These are phyloP conservation scores for Actinemys pallida DNA, from an alignment of 2,113 vertebrate genomes.

Conservation along the genomic window DNA sequence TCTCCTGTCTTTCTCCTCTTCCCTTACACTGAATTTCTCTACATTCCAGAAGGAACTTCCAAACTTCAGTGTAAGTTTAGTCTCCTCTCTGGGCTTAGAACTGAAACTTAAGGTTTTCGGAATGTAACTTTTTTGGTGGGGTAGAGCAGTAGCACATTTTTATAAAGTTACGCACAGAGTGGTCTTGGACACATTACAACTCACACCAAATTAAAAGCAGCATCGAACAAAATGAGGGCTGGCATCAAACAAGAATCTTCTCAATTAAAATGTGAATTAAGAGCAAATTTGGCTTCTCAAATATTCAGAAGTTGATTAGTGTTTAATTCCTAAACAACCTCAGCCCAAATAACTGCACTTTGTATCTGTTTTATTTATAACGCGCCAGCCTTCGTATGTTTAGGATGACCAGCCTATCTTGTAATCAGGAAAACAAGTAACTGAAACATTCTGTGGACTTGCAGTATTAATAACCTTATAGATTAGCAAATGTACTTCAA, in stretches of 20 bases:
- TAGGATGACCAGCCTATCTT: not conserved
- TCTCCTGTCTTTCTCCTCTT: not conserved
- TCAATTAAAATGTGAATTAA: not conserved
- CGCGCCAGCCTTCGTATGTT: not conserved
- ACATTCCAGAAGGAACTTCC: accelerated
- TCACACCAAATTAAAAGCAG: not conserved
- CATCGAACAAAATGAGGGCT: not conserved
- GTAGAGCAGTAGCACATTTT: not conserved
- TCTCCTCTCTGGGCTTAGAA: accelerated
- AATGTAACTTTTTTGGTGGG: not conserved
- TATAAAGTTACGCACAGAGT: not conserved
- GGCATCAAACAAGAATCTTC: too few relatives aligned
- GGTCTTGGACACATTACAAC: not conserved
- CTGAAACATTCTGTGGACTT: not conserved
- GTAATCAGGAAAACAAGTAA: not conserved
- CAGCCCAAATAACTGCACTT: not conserved
- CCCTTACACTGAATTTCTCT: not conserved
- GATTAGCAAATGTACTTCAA: not conserved
- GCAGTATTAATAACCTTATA: not conserved
- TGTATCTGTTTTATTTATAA: not conserved
- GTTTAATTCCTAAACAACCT: not conserved
- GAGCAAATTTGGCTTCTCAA: not conserved
- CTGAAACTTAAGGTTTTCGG: not conserved
- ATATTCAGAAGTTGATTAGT: not conserved
- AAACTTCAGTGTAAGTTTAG: not conserved